phyloP scores from a whole-genome alignment of 2,113 vertebrate genomes.

The Ochotona curzoniae region DNA sequence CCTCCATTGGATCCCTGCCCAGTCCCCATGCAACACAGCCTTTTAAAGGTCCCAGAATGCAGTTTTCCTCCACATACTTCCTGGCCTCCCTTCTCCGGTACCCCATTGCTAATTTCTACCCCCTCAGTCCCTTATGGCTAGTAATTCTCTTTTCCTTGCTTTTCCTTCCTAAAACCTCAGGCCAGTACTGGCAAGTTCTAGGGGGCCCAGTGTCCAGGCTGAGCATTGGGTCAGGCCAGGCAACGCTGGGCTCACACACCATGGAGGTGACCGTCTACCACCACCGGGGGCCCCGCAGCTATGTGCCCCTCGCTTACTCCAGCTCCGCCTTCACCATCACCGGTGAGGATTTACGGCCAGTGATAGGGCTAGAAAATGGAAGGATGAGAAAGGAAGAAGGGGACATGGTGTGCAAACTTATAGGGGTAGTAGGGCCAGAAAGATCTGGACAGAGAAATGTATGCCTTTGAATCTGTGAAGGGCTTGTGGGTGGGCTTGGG shows the following conservation, averaged over 20 bases:
- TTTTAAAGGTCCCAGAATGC: constrained; percentile 1
- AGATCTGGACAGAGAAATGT: constrained; percentile 30
- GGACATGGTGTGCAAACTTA: neutral
- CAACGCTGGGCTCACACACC: constrained; percentile 91
- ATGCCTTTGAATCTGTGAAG: neutral
- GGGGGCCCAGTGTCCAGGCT: constrained; percentile 91
- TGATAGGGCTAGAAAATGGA: neutral
- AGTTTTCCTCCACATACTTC: neutral
- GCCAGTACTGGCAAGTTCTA: constrained; percentile 95
- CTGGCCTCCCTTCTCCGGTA: neutral
- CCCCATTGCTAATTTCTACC: neutral
- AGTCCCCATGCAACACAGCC: neutral
- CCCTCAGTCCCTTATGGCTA: neutral
- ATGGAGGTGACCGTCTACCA: constrained; percentile 96
- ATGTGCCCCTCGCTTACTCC: constrained; percentile 91
- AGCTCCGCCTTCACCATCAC: constrained; percentile 92
- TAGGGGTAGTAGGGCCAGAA: neutral
- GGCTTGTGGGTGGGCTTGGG: neutral
- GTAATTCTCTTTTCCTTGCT: neutral
- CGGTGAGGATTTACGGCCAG: constrained; percentile 84
- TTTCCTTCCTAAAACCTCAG: constrained; percentile 80
- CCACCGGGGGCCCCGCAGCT: constrained; percentile 89
- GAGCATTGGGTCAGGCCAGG: constrained; percentile 88
- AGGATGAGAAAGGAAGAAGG: neutral
- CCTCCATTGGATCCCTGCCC: neutral